Conservation (phyloP, 2,113 vertebrate species). For the Chlorocebus sabaeus region DNA sequence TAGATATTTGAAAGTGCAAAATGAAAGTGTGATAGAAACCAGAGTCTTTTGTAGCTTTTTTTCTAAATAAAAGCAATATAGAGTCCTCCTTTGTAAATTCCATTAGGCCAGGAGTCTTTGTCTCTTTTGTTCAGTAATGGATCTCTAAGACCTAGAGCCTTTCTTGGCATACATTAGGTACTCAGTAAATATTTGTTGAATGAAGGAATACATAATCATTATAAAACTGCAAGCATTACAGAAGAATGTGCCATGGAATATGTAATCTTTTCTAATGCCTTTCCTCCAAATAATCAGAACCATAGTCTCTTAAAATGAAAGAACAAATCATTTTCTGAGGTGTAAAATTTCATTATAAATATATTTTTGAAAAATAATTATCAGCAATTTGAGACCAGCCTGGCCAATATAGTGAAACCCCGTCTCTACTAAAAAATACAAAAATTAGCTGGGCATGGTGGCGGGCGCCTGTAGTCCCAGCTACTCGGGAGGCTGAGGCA, state of each 20-base stretch:
- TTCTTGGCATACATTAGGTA: not conserved
- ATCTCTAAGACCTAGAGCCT: not conserved
- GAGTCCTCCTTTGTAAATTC: not conserved
- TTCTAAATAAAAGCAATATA: not conserved
- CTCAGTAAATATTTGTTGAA: not conserved
- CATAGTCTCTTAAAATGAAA: not conserved
- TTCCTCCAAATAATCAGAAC: not conserved
- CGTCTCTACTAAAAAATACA: too few species aligned
- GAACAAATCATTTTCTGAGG: not conserved
- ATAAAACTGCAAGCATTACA: not conserved
- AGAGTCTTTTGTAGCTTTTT: too few species aligned
- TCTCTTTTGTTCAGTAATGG: not conserved
- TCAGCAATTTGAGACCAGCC: not conserved
- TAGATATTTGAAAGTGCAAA: not conserved
- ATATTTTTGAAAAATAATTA: not conserved
- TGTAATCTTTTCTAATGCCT: not conserved
- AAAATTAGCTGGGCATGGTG: too few species aligned
- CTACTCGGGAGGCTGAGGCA: too few species aligned
- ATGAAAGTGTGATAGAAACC: not conserved
- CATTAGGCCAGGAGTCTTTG: not conserved
- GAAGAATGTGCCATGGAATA: not conserved
- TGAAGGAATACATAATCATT: not conserved
- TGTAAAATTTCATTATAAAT: not conserved
- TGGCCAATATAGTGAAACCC: too few species aligned
- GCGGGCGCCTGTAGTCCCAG: too few species aligned